Evolutionary conservation across 2,888 invertebrate genomes (phyloP), one percentile per base, ranked within the genome.

Genomic region (Gymnoscelis rufifasciata): DNA sequence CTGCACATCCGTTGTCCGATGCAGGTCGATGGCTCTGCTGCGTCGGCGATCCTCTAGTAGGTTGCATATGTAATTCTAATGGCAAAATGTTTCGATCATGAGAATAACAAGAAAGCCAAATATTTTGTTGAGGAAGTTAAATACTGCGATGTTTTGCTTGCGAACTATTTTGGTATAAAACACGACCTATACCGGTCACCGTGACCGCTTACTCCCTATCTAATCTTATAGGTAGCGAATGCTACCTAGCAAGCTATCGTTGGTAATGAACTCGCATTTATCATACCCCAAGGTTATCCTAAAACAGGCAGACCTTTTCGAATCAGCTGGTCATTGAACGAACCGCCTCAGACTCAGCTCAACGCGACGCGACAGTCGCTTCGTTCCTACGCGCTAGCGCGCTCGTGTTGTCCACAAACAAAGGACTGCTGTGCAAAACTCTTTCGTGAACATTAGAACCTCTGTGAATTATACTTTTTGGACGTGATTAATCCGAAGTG

Each of bases 301-400:
- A 45, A 50, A 46, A 50, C 49, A 41, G 45, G 38, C 44, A 41
- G 45, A 48, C 49, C 49, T 56, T 51, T 47, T 30, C 49, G 47
- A 54, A 57, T 51, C 43, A 44, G 51, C 47, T 57, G 52, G 62
- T 56, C 58, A 48, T 41, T 47, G 55, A 60, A 56, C 52, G 54
- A 46, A 39, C 51, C 48, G 47, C 19, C 33, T 40, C 51, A 19
- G n/a, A n/a, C n/a, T n/a, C n/a, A n/a, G n/a, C 19, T 15, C 10
- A 19, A n/a, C n/a, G 19, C 19, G 19, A 5, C 19, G 5, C n/a
- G 1, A 30, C 46, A 41, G 50, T 48, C 43, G 31, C 24, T 44
- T 46, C 14, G 40, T 44, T 19, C 43, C 43, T 33, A 28, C 44
- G 37, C 40, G 41, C 44, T 37, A 28, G 28, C 44, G 40, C 37